Conservation (phyloP, 2,113 vertebrate genomes). For the Anarhynchus alexandrinus region DNA sequence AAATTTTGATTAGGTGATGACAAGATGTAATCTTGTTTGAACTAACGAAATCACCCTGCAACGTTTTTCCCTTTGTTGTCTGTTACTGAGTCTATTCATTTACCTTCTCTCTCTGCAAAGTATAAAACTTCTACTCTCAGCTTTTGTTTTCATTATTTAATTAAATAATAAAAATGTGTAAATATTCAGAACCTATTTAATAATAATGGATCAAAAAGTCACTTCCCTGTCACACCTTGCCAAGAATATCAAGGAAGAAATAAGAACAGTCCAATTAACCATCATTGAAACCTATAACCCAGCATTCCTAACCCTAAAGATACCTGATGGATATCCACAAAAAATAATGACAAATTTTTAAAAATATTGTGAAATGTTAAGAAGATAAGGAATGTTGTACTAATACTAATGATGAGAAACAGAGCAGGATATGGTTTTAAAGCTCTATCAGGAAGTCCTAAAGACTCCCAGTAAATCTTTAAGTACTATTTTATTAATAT, state of each 20-base stretch:
- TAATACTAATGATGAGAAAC: neutral
- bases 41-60: neutral
- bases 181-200: neutral
- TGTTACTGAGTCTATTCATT: neutral
- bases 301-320: neutral
- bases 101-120: neutral
- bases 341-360: neutral
- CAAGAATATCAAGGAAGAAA: neutral
- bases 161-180: neutral
- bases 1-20: neutral
- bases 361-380: neutral
- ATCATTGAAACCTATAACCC: neutral
- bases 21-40: neutral
- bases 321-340: neutral
- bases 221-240: neutral
- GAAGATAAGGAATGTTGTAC: neutral
- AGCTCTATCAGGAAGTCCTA: neutral
- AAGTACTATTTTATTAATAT: neutral
- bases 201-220: neutral
- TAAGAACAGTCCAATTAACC: neutral
- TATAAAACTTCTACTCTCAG: neutral
- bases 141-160: neutral
- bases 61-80: neutral
- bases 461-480: neutral
- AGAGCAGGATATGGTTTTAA: neutral